Base-by-base conservation (phyloP, 2,888 invertebrate genomes). In the Carabus problematicus region DNA sequence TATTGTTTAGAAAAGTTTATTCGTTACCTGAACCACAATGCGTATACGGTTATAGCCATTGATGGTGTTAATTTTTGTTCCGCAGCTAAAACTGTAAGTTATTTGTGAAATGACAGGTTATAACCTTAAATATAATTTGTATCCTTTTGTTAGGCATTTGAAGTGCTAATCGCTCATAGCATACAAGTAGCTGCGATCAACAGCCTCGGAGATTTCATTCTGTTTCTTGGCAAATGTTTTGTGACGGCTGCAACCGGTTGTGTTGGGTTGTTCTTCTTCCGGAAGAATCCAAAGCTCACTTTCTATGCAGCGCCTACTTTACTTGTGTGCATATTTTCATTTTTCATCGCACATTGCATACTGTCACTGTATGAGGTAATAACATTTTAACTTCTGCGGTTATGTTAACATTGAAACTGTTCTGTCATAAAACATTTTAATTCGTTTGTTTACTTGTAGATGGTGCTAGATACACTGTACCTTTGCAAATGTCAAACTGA, bases 401-500 rank as follows among this genome's bases (percentile, higher is more conserved):
- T n/a, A n/a, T n/a, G n/a, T n/a, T n/a, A n/a, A n/a, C 3, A 43
- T 18, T 45, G 8, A 41, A 6, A 11, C 19, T 41, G 7, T 63
- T 43, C 8, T 40, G 29, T 12, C 6, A 12, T 14, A 19, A 59
- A 52, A 52, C 19, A 3, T 18, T 0, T 18, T 14, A 18, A 14
- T 7, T 1, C 12, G 16, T 47, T 1, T 16, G 47, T 8, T 47
- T 68, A 52, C 73, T 83, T 84, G 45, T 81, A 97, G 95, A 95
- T 96, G 90, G 94, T 96, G 8, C 92, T 97, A 7, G 97, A 97
- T 80, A 95, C 97, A 0, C 84, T 98, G 64, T 94, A 97, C 82
- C 83, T 98, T 72, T 98, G 97, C 80, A 94, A 95, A 76, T 97
- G 96, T 78, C 96, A 97, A 80, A 96, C 95, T 79, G 91, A 91